A percentile compares a stretch with the other conserved stretches of the same genome.
Evolutionary conservation across 2,888 invertebrate genomes (phyloP).

Genomic region (Tridacna crocea): DNA sequence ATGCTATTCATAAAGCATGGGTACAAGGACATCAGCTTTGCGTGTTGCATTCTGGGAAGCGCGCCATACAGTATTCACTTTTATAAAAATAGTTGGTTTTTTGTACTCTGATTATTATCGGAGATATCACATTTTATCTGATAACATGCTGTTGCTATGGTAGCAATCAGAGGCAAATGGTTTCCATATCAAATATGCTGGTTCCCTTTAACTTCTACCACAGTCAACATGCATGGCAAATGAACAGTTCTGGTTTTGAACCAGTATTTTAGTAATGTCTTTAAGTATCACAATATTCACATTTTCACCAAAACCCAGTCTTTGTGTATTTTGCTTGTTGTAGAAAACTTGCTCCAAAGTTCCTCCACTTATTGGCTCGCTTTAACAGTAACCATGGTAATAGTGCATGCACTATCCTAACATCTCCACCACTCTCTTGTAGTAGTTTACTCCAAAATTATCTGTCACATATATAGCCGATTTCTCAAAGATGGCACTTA

Average conservation of each 20-base stretch:
- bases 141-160: not conserved
- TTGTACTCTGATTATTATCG: slow-evolving; percentile 4
- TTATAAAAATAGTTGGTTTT: slow-evolving; percentile 20
- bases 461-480: too few species aligned
- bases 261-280: slow-evolving; percentile 11
- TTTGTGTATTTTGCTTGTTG: slow-evolving; percentile 19
- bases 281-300: slow-evolving; percentile 15
- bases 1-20: slow-evolving; percentile 20
- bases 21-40: slow-evolving; percentile 20
- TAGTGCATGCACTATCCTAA: slow-evolving; percentile 6
- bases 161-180: slow-evolving; percentile 14
- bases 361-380: not conserved
- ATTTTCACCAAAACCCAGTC: not conserved
- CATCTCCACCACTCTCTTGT: not conserved
- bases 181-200: slow-evolving; percentile 24
- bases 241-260: slow-evolving; percentile 20
- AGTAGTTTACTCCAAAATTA: too few species aligned
- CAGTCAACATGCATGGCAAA: slow-evolving; percentile 11
- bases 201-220: slow-evolving; percentile 13
- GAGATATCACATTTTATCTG: slow-evolving; percentile 25
- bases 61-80: slow-evolving; percentile 12
- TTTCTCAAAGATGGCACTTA: too few species aligned
- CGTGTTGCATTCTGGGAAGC: slow-evolving; percentile 5
- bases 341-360: slow-evolving; percentile 17
- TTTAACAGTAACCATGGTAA: slow-evolving; percentile 13